Base-by-base conservation (phyloP, 2,797 vertebrate genomes). In the Schizopygopsis malacanthus region DNA sequence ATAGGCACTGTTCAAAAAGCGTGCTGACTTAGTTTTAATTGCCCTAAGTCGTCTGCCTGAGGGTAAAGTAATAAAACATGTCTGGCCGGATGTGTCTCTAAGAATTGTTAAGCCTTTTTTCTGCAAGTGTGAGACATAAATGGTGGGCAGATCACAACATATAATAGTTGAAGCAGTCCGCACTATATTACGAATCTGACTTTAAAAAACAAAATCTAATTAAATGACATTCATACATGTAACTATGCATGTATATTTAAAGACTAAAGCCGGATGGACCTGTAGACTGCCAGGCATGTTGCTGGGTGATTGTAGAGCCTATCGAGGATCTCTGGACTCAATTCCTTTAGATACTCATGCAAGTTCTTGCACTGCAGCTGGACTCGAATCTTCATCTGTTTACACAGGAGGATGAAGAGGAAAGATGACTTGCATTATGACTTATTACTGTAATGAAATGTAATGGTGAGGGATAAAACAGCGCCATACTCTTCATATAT, bases 261-360 rank as follows among this genome's bases (percentile, higher is more conserved):
- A 72, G 28, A 28, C 37, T 45, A 1, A 6, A 22, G 9, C 4
- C 39, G 43, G 20, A 15, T 80, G 12, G 75, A 98, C 97, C 97
- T 97, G 92, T 96, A 97, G 43, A 98, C 97, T 47, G 97, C 97
- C 84, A 98, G 92, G 67, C 97, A 98, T 77, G 97, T 98, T 8
- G 97, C 97, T 2, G 97, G 97, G n/a, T 98, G 97, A 89, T 97
- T 97, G 93, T 97, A 98, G 4, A 98, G 91, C n/a, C 95, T 90
- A 92, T 98, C 97, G 80, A 98, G 83, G 11, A 97, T 82, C 0
- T 96, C 96, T 0, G 97, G 96, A 82, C 94, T 97, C 90, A 98
- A 93, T 85, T 97, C 95, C 65, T 94, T 93, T 82, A 98, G 92
- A 90, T 97, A 98, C 59, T 97, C 96, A 15, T 98, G 97, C 47